phyloP scores from a whole-genome alignment of 2,888 invertebrate genomes.

The Leptura quadrifasciata region DNA sequence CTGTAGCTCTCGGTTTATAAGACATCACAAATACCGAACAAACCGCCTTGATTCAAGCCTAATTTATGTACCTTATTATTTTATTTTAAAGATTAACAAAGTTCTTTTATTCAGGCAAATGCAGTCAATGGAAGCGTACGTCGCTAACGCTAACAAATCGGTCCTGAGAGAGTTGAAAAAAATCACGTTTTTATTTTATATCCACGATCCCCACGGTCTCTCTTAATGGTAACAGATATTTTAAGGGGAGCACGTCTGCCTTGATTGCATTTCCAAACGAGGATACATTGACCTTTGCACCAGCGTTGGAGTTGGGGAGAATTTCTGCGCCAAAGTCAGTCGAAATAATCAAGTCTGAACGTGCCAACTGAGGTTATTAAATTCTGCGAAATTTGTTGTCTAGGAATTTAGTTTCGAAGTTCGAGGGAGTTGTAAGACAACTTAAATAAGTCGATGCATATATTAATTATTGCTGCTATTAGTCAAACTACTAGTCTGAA shows the following conservation, averaged over 20 bases:
- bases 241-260: not conserved
- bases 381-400: not conserved
- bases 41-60: too few relatives aligned
- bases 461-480: too few relatives aligned
- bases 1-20: too few relatives aligned
- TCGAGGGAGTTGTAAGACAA: not conserved
- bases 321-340: not conserved
- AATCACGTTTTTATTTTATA: constrained; percentile 2
- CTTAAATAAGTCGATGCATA: too few relatives aligned
- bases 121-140: too few relatives aligned
- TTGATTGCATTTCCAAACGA: constrained; percentile 7
- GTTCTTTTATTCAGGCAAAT: too few relatives aligned
- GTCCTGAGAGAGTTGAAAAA: not conserved
- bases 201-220: not conserved
- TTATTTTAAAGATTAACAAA: too few relatives aligned
- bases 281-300: constrained; percentile 7
- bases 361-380: not conserved
- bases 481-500: too few relatives aligned
- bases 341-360: not conserved
- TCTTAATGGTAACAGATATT: constrained; percentile 3
- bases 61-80: too few relatives aligned
- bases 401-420: not conserved
- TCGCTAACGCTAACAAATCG: not conserved
- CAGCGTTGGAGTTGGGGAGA: not conserved
- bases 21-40: too few relatives aligned